Evolutionary conservation across 1,140 invertebrate genomes (phyloP).

Genomic region (Antheraea mylitta): DNA sequence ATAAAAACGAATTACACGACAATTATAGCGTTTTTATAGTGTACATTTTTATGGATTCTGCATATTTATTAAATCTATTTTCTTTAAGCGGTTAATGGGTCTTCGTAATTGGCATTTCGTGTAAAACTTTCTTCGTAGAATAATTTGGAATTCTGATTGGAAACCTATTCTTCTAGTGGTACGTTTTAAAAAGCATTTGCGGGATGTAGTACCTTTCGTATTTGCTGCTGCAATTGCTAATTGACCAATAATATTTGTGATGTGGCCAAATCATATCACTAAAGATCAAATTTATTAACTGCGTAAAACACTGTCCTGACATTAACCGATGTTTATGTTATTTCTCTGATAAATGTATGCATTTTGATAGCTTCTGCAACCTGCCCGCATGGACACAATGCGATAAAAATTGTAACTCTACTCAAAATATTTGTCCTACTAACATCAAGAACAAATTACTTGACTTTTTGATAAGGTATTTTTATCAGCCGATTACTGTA

Average conservation of each 20-base stretch:
- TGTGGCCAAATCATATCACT: too few relatives aligned
- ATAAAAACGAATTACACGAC: neutral
- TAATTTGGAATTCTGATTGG: too few relatives aligned
- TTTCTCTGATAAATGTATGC: slow-evolving; percentile 19
- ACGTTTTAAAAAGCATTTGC: too few relatives aligned
- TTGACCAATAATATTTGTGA: too few relatives aligned
- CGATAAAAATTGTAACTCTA: slow-evolving; percentile 7
- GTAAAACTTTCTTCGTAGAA: neutral
- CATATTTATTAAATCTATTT: neutral
- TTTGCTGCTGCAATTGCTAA: too few relatives aligned
- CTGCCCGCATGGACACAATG: slow-evolving; percentile 32
- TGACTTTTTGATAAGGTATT: slow-evolving; percentile 54
- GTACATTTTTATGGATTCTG: neutral
- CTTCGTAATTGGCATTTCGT: neutral
- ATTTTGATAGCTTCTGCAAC: slow-evolving; percentile 61
- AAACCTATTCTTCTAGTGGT: too few relatives aligned
- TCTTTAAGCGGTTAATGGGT: neutral
- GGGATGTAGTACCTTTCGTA: too few relatives aligned
- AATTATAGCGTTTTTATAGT: slow-evolving; percentile 2
- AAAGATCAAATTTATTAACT: neutral
- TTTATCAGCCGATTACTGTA: slow-evolving; percentile 40
- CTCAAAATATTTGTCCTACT: slow-evolving; percentile 45
- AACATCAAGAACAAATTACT: slow-evolving; percentile 57
- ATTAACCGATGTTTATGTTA: neutral
- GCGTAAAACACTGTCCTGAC: slow-evolving; percentile 6